Base-by-base conservation (phyloP, 2,888 invertebrate genomes). In the Leptopilina myrica region DNA sequence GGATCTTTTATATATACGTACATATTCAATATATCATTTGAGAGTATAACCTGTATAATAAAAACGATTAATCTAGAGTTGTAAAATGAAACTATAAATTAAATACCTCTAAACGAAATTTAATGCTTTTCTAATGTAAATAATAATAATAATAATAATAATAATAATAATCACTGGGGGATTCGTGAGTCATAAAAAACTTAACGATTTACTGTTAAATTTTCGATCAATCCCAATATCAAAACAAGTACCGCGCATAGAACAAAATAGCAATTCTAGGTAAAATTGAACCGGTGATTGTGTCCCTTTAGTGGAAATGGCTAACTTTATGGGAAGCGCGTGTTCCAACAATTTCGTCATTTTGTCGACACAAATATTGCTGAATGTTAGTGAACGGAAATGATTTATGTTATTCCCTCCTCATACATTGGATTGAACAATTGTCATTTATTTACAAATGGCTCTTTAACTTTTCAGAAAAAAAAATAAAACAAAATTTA, bases 311-410 rank as follows among this genome's bases (percentile, higher is more conserved):
- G 49, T 4, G 49, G 49, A 69, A 69, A 69, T 69, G 20, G 67
- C 7, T 53, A 69, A 69, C 73, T 49, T 12, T 12, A 26, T 69
- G 79, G 75, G 77, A 83, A 81, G 49, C 7, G 59, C 7, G 56
- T 33, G 12, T 5, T 26, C 56, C 64, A 77, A 15, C 75, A 81
- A 79, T 86, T 86, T 80, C 85, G 85, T 85, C 86, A 86, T 84
- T 78, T 73, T 76, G 83, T 81, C 81, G 85, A 83, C 85, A 83
- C 84, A 85, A 86, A 49, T 49, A 49, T 86, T 82, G 84, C 83
- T 82, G 81, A 79, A 73, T 76, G 81, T 79, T 79, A 76, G 78
- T 73, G 82, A 80, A 82, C 80, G 80, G 77, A 83, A 82, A 83
- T 62, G 62, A 62, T 62, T 62, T 62, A 62, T 62, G 62, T 62